Evolutionary conservation across 2,797 vertebrate genomes (phyloP), one percentile per base, ranked within the genome.

Genomic region (Selene dorsalis): DNA sequence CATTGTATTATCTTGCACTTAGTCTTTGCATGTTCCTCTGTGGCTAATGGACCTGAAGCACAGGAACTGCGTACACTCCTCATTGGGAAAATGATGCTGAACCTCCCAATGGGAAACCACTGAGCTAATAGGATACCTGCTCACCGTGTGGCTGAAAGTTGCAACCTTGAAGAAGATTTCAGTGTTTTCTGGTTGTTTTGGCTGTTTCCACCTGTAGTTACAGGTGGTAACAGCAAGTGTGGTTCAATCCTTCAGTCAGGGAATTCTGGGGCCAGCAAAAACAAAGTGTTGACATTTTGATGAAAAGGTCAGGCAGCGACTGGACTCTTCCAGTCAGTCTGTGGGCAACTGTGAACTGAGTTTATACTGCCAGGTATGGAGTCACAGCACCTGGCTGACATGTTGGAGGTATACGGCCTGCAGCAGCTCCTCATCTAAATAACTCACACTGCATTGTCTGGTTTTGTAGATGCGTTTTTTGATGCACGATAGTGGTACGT

Each of bases 11-110:
- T 78, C 61, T 75, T 76, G 22, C 24, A 65, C 43, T 62, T 75
- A 22, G 39, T 22, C n/a, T 50, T 38, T 58, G 39, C 30, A 53
- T 79, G 77, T 69, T 73, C 48, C 48, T 77, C 58, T 52, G 18
- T 9, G 20, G 71, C 45, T 89, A 87, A 84, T 84, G 75, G 86
- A 57, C 52, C 47, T 22, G 5, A 38, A 76, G 58, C 16, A 2
- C 1, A 0, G 45, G 45, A 61, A 24, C 39, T 83, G 38, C 77
- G 22, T n/a, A 3, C 32, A 56, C 26, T 50, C 22, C n/a, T 63
- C 52, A 17, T 0, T 35, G 3, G 6, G 14, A 48, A 73, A n/a
- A 60, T 76, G 73, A 77, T 84, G 62, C 77, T n/a, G 63, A 70
- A 75, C 56, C 52, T 55, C 52, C 50, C 11, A 65, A 20, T 8